Base-by-base conservation (phyloP, 2,888 invertebrate species). In the Melanchra persicariae region DNA sequence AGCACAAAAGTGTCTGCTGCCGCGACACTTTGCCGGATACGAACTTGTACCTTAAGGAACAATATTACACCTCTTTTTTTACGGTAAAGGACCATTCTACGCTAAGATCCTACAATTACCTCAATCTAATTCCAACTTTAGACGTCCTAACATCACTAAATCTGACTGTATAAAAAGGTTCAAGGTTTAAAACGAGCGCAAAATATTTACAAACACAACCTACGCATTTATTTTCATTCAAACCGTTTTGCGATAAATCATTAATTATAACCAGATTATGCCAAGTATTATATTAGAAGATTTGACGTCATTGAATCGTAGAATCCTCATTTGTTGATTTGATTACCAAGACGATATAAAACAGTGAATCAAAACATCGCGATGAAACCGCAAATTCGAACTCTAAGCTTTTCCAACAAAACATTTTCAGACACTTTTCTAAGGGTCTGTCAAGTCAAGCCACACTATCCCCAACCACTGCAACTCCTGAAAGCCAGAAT, bases 191-290 rank as follows among this genome's bases (percentile, higher is more conserved):
- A 15, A 19, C 5, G 1, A n/a, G 1, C 15, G 10, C 47, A 22
- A 37, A 37, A 58, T 72, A 62, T 77, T 77, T 68, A 77, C 77
- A 57, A 77, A 77, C 57, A 60, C 49, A 49, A 55, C 60, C 43
- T 45, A 77, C 77, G 67, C 61, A 17, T 49, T 57, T 49, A 54
- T 61, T 64, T 57, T 37, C 24, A 65, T 58, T 61, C 37, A 54
- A 49, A 52, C 22, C 24, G 15, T 30, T 75, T 24, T 24, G 58
- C 12, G 37, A 30, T 60, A 51, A 57, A 63, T 64, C 62, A 47
- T 51, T 51, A 37, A 57, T 62, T 40, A 34, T 10, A 2, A 12
- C 22, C 15, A 22, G n/a, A 52, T 62, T 37, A 58, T 62, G 76
- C 77, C 71, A 77, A 77, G 34, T 24, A 19, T 10, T 51, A 45